phyloP scores from a whole-genome alignment of 2,888 invertebrate species.

The Chrysotoxum bicinctum region DNA sequence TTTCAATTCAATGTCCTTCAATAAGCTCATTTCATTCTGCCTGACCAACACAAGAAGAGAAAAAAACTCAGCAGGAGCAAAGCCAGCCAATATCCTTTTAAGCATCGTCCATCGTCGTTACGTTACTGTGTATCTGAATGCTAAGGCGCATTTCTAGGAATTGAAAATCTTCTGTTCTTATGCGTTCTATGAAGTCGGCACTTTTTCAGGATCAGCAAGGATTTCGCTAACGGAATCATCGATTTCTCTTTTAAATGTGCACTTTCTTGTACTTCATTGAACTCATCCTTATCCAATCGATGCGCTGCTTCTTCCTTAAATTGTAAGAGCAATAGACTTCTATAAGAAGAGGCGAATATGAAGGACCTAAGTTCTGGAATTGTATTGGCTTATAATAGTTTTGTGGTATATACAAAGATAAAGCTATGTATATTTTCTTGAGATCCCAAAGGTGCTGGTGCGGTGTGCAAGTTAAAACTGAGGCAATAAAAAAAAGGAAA shows the following conservation, averaged over 20 bases:
- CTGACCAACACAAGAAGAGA: constrained; percentile 7
- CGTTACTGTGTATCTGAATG: background rate
- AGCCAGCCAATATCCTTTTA: constrained; percentile 16
- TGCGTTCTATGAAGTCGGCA: constrained; percentile 5
- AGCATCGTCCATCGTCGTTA: background rate
- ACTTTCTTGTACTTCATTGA: constrained; percentile 4
- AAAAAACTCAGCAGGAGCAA: background rate
- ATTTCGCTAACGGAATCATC: constrained; percentile 40
- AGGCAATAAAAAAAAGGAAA: background rate
- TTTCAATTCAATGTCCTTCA: constrained; percentile 56
- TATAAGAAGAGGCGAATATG: constrained; percentile 7
- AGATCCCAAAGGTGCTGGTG: background rate
- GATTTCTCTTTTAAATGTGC: constrained; percentile 42
- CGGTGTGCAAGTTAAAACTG: constrained; percentile 13
- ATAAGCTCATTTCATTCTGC: constrained; percentile 49
- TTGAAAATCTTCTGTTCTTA: background rate
- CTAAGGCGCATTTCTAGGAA: background rate
- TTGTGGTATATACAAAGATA: constrained; percentile 32
- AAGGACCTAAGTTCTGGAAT: constrained; percentile 3
- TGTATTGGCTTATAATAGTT: constrained; percentile 39
- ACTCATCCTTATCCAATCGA: constrained; percentile 8
- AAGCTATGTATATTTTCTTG: background rate
- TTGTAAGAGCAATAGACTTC: constrained; percentile 49
- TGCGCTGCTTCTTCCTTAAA: background rate
- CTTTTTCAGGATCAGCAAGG: constrained; percentile 54